phyloP scores from a whole-genome alignment of 2,113 vertebrate genomes.

The Pantherophis guttatus region DNA sequence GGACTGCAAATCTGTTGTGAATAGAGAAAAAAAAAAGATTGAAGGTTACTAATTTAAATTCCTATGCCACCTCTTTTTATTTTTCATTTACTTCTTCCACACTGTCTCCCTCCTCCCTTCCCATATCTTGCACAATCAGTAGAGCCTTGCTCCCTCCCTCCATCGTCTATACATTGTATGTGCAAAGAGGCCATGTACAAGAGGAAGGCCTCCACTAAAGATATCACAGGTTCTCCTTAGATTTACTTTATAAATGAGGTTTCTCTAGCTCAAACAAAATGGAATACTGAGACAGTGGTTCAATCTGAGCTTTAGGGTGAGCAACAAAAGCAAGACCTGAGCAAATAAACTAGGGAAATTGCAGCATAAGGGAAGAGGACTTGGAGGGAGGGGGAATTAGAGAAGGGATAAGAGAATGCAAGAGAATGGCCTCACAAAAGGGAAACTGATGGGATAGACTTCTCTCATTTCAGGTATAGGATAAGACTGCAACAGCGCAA shows the following conservation, averaged over 20 bases:
- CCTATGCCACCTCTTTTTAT: not conserved
- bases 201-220: not conserved
- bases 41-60: not conserved
- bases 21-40: conserved; percentile 1
- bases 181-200: not conserved
- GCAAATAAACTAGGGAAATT: not conserved
- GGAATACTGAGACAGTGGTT: not conserved
- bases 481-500: not conserved
- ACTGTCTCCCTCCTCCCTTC: not conserved
- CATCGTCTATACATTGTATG: too few relatives aligned
- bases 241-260: not conserved
- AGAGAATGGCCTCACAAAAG: not conserved
- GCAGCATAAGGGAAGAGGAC: not conserved
- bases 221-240: not conserved
- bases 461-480: too few relatives aligned
- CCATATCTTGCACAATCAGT: too few relatives aligned
- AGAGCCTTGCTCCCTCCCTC: too few relatives aligned
- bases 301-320: not conserved
- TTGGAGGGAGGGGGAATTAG: too few relatives aligned
- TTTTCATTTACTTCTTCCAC: not conserved
- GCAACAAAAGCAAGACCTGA: not conserved
- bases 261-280: not conserved
- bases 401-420: not conserved
- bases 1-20: conserved; percentile 84
- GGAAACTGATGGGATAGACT: too few relatives aligned